Conservation (phyloP, 1,140 invertebrate species). For the Drosophila lacertosa region DNA sequence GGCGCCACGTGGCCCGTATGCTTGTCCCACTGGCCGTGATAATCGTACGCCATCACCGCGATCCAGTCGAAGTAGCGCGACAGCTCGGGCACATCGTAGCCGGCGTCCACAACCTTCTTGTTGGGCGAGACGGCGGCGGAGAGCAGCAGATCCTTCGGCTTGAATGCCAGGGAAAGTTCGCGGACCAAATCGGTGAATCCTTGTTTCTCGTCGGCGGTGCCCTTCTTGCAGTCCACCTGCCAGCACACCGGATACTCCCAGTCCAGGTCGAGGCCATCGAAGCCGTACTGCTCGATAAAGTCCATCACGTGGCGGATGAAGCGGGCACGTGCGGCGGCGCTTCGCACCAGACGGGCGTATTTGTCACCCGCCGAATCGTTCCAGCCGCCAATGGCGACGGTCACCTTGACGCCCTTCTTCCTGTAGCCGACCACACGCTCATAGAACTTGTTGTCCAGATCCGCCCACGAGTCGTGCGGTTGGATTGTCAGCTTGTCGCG, state of each 20-base stretch:
- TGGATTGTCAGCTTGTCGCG: slow-evolving; percentile 90
- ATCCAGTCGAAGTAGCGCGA: slow-evolving; percentile 91
- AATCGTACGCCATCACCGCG: slow-evolving; percentile 94
- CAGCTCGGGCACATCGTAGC: slow-evolving; percentile 90
- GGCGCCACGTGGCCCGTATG: slow-evolving; percentile 93
- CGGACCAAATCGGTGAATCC: slow-evolving; percentile 89
- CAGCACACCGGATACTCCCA: slow-evolving; percentile 97
- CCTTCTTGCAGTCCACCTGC: slow-evolving; percentile 93
- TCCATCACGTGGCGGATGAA: slow-evolving; percentile 91
- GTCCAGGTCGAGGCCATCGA: slow-evolving; percentile 94
- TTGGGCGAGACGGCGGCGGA: slow-evolving; percentile 93
- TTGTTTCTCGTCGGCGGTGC: slow-evolving; percentile 89
- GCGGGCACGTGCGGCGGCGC: slow-evolving; percentile 87
- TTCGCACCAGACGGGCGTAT: slow-evolving; percentile 93
- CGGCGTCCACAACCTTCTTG: slow-evolving; percentile 92
- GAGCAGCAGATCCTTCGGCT: slow-evolving; percentile 88
- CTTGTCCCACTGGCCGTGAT: slow-evolving; percentile 93
- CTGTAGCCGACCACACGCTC: slow-evolving; percentile 91
- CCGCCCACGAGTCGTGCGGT: slow-evolving; percentile 94
- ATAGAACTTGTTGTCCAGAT: slow-evolving; percentile 95
- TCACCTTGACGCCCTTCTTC: slow-evolving; percentile 90
- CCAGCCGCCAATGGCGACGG: slow-evolving; percentile 94
- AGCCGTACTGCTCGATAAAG: slow-evolving; percentile 91
- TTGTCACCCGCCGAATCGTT: slow-evolving; percentile 94
- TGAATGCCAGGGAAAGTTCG: slow-evolving; percentile 90